These are phyloP conservation scores for Oligia strigilis DNA, from an alignment of 2,888 invertebrate species.

Conservation along the genomic window DNA sequence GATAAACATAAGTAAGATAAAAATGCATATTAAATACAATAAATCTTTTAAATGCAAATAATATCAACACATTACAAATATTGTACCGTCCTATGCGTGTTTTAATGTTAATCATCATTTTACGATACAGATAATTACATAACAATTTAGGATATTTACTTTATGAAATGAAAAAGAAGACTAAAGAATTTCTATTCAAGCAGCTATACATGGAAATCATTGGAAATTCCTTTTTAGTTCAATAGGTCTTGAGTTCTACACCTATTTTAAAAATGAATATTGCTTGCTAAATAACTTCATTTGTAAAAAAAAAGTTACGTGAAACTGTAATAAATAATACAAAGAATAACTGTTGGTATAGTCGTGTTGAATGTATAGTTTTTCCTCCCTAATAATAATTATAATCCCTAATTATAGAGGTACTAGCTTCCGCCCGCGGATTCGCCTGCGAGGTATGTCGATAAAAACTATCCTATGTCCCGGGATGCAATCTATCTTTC, in stretches of 20 bases:
- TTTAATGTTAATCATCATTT: not conserved
- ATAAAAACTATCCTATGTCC: no score
- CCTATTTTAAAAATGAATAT: not conserved
- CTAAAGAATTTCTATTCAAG: not conserved
- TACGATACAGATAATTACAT: not conserved
- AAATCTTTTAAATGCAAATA: not conserved
- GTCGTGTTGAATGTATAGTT: not conserved
- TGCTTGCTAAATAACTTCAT: not conserved
- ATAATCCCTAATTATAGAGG: not conserved
- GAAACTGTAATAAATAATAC: not conserved
- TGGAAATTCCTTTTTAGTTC: not conserved
- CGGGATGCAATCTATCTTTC: no score
- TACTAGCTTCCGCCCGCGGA: no score
- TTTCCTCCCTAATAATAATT: not conserved
- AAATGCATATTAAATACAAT: slow-evolving; percentile 14
- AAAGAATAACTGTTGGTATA: not conserved
- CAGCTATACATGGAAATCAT: not conserved
- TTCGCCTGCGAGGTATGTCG: no score
- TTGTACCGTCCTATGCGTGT: not conserved
- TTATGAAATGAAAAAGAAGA: not conserved
- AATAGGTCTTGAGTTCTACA: not conserved
- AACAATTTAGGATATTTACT: not conserved
- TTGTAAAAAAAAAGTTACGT: not conserved
- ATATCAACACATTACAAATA: slow-evolving; percentile 1
- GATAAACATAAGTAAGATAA: not conserved